phyloP scores from a whole-genome alignment of 2,888 invertebrate species.

The Aporophyla lueneburgensis region DNA sequence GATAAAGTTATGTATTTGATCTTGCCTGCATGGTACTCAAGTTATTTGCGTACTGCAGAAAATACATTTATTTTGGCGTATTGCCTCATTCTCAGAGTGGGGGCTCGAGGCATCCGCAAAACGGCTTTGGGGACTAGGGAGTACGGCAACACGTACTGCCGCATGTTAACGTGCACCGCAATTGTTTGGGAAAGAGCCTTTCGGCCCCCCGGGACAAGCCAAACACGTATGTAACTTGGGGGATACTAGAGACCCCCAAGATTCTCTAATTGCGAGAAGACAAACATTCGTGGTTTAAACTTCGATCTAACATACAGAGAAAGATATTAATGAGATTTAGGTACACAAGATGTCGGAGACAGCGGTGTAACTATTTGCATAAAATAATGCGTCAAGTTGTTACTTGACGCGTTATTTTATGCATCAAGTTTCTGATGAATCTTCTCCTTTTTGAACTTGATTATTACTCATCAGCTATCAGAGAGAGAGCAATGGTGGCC shows the following conservation, averaged over 20 bases:
- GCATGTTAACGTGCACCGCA: neutral
- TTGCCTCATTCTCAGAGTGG: neutral
- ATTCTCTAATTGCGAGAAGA: constrained; percentile 33
- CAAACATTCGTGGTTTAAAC: constrained; percentile 23
- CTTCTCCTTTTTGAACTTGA: too few species aligned
- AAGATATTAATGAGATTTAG: neutral
- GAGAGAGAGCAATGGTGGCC: too few species aligned
- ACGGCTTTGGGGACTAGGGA: neutral
- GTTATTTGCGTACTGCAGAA: neutral
- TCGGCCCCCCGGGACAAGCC: neutral
- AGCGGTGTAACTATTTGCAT: neutral
- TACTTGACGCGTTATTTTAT: too few species aligned
- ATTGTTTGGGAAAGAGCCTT: neutral
- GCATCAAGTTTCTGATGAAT: too few species aligned
- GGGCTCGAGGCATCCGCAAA: neutral
- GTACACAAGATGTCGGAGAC: neutral
- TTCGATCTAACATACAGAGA: constrained; percentile 7
- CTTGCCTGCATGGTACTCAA: neutral
- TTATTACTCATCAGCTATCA: neutral
- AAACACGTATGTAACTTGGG: constrained; percentile 4
- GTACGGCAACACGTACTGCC: neutral
- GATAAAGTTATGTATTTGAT: too few species aligned
- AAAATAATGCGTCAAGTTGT: neutral
- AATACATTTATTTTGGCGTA: neutral
- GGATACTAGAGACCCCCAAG: neutral